Evolutionary conservation across 2,888 invertebrate genomes (phyloP).

Genomic region (Cistogaster globosa): DNA sequence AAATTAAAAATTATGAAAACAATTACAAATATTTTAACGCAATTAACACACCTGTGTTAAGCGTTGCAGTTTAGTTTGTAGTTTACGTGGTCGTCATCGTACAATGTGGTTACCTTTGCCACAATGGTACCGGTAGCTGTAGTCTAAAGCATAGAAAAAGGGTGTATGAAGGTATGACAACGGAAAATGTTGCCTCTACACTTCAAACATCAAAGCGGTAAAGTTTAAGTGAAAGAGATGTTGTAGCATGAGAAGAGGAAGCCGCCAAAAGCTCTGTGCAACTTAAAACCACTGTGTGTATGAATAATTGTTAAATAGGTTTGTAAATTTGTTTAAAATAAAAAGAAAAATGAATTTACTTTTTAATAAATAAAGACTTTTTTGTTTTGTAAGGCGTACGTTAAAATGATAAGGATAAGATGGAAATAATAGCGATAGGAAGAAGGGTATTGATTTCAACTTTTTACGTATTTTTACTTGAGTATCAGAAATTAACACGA

Average conservation of each 20-base stretch:
- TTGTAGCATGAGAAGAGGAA: neutral
- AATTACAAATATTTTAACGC: slow-evolving; percentile 82
- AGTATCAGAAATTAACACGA: too few species aligned
- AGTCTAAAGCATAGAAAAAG: neutral
- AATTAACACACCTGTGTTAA: slow-evolving; percentile 79
- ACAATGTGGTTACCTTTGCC: slow-evolving; percentile 38
- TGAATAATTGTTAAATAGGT: neutral
- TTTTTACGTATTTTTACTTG: too few species aligned
- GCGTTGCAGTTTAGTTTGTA: slow-evolving; percentile 41
- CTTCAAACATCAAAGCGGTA: slow-evolving; percentile 41
- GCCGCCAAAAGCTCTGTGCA: slow-evolving; percentile 60
- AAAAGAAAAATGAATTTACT: too few species aligned
- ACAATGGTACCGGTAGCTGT: slow-evolving; percentile 26
- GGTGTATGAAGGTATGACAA: too few species aligned
- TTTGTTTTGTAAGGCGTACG: neutral
- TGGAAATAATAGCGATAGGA: too few species aligned
- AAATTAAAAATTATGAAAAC: slow-evolving; percentile 55
- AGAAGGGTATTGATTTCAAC: too few species aligned
- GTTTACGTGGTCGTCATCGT: slow-evolving; percentile 16
- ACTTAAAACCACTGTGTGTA: slow-evolving; percentile 53
- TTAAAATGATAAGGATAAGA: too few species aligned
- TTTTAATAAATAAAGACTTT: neutral
- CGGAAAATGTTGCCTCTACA: neutral
- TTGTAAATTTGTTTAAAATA: neutral
- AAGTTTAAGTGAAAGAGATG: slow-evolving; percentile 14